Base-by-base conservation (phyloP, 2,797 vertebrate genomes). In the Ptychadena robeensis region DNA sequence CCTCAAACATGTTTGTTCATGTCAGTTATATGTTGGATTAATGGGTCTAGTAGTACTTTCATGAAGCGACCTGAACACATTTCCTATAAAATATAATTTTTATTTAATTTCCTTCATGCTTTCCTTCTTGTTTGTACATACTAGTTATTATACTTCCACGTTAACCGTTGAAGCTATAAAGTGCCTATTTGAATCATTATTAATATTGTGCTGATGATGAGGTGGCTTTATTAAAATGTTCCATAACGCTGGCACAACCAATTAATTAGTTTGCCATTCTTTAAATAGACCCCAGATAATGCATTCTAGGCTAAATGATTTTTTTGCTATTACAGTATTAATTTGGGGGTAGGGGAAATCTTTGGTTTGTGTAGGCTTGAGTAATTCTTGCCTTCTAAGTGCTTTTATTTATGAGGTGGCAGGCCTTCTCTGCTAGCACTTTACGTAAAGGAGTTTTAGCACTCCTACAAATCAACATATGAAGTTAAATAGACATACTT, bases 361-460 rank as follows among this genome's bases (percentile, higher is more conserved):
- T 76, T 72, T 10, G 48, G 57, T 71, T 78, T 80, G 72, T 65
- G 68, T 71, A 71, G 66, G 59, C 72, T 37, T 80, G 65, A 81
- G 78, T 85, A 85, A 80, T 85, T 75, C 65, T 38, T 75, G 38
- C 83, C 38, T 81, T 80, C 72, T 85, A 85, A 85, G 83, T 76
- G 79, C 78, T 59, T 76, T 81, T 80, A 85, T 85, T 85, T 85
- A 85, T 81, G 83, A 85, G 83, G 83, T 85, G 83, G 71, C 78
- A 80, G 78, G 22, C 31, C 53, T 85, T 75, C 71, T 80, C 83
- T 80, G 72, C 83, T 75, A 85, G 78, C 38, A 70, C 78, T 81
- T 80, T 81, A 76, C 80, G 72, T 80, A 85, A 80, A 80, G 44
- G 53, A 80, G 78, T 85, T 85, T 80, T 85, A 85, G 83, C 83